Conservation (phyloP, 2,113 vertebrate genomes). For the Gallinago paraguaiae region DNA sequence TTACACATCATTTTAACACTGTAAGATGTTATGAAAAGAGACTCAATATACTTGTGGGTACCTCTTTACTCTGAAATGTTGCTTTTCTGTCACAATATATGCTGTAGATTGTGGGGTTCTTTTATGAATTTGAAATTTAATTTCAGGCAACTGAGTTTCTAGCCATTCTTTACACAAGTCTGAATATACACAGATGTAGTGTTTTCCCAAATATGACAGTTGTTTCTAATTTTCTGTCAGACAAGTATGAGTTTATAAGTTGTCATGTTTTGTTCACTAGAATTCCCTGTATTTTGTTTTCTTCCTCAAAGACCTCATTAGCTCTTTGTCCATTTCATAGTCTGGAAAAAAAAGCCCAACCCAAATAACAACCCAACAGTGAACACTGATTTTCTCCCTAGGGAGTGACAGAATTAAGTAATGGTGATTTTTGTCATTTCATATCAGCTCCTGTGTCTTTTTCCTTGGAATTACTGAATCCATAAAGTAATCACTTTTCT, state of each 20-base stretch:
- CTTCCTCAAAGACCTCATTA: constrained; percentile 16
- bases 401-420: neutral
- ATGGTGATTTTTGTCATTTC: neutral
- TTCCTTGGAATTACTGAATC: neutral
- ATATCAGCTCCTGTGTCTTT: neutral
- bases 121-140: neutral
- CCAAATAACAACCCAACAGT: neutral
- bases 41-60: neutral
- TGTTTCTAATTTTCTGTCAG: neutral
- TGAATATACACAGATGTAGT: neutral
- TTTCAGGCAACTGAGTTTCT: neutral
- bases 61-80: neutral
- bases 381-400: neutral
- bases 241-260: neutral
- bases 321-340: neutral
- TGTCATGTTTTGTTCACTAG: neutral
- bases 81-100: neutral
- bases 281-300: constrained; percentile 4
- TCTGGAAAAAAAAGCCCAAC: neutral
- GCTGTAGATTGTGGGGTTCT: neutral
- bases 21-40: neutral
- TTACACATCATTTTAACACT: constrained; percentile 3
- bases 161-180: neutral
- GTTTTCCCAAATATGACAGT: neutral
- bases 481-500: constrained; percentile 11